Percentiles rank a stretch among this genome's conserved stretches.
Conservation (phyloP, 2,888 invertebrate species). For the Lithophane ornitopus region DNA sequence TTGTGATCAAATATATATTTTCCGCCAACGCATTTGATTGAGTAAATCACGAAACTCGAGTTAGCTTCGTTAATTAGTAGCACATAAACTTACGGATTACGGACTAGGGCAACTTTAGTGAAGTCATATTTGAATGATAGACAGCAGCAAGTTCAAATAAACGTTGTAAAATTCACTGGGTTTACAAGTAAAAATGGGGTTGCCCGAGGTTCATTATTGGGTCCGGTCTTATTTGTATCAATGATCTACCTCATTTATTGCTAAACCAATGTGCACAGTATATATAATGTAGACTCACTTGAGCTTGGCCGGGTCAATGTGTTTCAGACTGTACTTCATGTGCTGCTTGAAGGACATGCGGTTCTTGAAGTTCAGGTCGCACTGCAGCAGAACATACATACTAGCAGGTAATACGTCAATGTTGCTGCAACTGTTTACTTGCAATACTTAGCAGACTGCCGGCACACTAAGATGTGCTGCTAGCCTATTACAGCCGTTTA, state of each 20-base stretch:
- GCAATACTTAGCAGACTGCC: not conserved
- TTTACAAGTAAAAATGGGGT: not conserved
- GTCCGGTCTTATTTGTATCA: not conserved
- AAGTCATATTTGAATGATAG: not conserved
- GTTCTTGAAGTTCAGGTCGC: conserved; percentile 86
- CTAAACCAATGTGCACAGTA: too few relatives aligned
- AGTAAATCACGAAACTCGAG: not conserved
- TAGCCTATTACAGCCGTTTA: not conserved
- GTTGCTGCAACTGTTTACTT: not conserved
- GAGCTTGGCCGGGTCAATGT: conserved; percentile 83
- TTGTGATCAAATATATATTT: not conserved
- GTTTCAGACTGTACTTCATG: conserved; percentile 86
- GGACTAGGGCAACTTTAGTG: not conserved
- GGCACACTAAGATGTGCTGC: not conserved
- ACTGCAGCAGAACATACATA: conserved; percentile 73
- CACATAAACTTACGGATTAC: too few relatives aligned
- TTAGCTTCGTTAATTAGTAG: not conserved
- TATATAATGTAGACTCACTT: conserved; percentile 74
- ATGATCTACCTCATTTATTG: not conserved
- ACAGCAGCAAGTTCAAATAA: not conserved
- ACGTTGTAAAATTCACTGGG: not conserved
- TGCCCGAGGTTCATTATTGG: not conserved
- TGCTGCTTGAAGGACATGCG: conserved; percentile 84
- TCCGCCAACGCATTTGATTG: not conserved
- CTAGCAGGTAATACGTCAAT: not conserved